Percentiles rank a stretch among this genome's conserved stretches.
These are phyloP conservation scores for Aspidiotus destructor DNA, from an alignment of 2,888 invertebrate genomes.

Conservation along the genomic window DNA sequence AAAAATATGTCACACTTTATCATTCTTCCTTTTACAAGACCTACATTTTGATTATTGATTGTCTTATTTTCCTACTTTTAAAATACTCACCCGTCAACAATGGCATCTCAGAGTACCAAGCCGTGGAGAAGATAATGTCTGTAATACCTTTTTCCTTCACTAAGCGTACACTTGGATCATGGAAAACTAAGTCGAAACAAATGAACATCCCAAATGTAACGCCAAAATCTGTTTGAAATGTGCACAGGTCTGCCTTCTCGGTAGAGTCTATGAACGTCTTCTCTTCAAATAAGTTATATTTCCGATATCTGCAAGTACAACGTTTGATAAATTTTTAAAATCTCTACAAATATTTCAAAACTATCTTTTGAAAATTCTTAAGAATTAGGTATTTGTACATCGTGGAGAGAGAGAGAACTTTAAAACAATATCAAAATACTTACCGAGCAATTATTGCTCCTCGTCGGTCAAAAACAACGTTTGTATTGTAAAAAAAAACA, in stretches of 20 bases:
- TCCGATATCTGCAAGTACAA: conserved; percentile 43
- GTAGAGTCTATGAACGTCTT: conserved; percentile 44
- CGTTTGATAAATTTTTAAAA: no score
- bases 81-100: conserved; percentile 53
- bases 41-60: no score
- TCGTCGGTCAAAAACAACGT: no score
- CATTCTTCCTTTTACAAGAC: no score
- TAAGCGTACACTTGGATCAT: conserved; percentile 54
- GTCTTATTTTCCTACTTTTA: background rate
- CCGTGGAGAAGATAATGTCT: conserved; percentile 58
- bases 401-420: no score
- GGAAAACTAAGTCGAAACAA: conserved; percentile 75
- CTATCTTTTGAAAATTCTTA: no score
- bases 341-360: no score
- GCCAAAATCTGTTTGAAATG: conserved; percentile 67
- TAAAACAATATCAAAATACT: no score
- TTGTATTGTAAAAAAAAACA: no score
- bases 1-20: no score
- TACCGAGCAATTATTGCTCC: no score
- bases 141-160: conserved; percentile 48
- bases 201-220: conserved; percentile 68
- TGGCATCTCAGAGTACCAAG: conserved; percentile 76
- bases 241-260: conserved; percentile 47
- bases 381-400: no score
- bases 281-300: conserved; percentile 46